phyloP scores from a whole-genome alignment of 2,888 invertebrate species.

The Vanessa cardui region DNA sequence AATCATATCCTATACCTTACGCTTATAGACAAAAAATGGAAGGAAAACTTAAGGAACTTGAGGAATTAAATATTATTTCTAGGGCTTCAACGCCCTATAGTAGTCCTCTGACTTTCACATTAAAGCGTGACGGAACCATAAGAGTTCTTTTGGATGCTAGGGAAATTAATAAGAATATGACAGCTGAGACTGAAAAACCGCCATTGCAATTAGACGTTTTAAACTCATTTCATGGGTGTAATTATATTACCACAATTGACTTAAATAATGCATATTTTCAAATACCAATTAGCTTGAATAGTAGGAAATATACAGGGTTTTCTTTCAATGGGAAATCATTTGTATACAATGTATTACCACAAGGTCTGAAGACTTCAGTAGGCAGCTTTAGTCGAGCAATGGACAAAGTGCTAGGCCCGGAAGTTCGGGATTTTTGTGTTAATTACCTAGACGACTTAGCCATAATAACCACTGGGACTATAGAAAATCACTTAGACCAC shows the following conservation, averaged over 20 bases:
- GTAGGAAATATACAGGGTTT: conserved; percentile 42
- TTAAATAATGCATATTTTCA: conserved; percentile 42
- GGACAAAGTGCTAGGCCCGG: too few species aligned
- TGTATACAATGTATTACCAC: too few species aligned
- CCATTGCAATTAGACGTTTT: conserved; percentile 32
- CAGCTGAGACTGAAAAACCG: conserved; percentile 30
- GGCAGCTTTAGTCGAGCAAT: too few species aligned
- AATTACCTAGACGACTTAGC: too few species aligned
- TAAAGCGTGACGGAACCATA: background rate
- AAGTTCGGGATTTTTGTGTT: too few species aligned
- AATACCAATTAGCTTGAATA: conserved; percentile 28
- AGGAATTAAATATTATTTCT: conserved; percentile 34
- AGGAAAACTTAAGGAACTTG: conserved; percentile 38
- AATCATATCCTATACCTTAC: conserved; percentile 40
- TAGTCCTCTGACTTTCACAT: conserved; percentile 41
- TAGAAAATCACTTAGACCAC: conserved; percentile 42
- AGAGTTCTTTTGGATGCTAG: conserved; percentile 28
- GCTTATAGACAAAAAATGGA: conserved; percentile 40
- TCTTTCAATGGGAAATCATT: too few species aligned
- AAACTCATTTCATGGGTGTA: conserved; percentile 33
- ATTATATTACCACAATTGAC: conserved; percentile 35
- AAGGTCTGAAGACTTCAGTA: too few species aligned
- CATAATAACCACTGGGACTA: too few species aligned
- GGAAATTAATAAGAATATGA: conserved; percentile 35
- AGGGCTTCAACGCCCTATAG: conserved; percentile 35